Percentiles rank a stretch among this genome's conserved stretches.
These are phyloP conservation scores for Temnothorax rugatulus DNA, from an alignment of 2,888 invertebrate species.

Conservation along the genomic window DNA sequence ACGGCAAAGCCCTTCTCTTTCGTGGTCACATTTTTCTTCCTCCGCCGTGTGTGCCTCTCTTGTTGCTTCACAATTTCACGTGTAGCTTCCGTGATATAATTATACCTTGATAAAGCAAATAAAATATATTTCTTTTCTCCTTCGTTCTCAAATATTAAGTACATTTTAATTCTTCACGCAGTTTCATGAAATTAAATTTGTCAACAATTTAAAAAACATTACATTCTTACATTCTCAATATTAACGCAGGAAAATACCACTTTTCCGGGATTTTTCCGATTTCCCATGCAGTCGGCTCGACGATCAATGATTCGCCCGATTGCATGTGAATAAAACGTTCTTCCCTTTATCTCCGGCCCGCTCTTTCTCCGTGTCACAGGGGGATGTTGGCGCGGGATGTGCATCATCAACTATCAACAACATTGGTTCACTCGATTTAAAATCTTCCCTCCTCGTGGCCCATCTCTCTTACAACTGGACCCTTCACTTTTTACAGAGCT, in stretches of 20 bases:
- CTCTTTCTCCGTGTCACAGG: constrained; percentile 42
- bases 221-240: neutral
- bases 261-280: constrained; percentile 1
- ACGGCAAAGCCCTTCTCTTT: constrained; percentile 38
- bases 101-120: constrained; percentile 1
- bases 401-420: constrained; percentile 57
- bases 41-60: constrained; percentile 4
- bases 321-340: constrained; percentile 48
- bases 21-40: constrained; percentile 50
- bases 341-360: constrained; percentile 18
- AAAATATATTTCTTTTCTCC: neutral
- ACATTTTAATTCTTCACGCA: neutral
- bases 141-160: neutral
- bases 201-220: neutral
- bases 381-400: constrained; percentile 42
- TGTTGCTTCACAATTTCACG: constrained; percentile 37
- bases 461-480: constrained; percentile 37
- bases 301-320: constrained; percentile 45
- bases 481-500: constrained; percentile 29
- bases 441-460: constrained; percentile 19
- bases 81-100: constrained; percentile 2
- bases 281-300: neutral
- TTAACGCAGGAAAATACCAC: too few species aligned
- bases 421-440: constrained; percentile 48
- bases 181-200: neutral